Evolutionary conservation across 2,888 invertebrate species (phyloP), one percentile per base, ranked within the genome.

Genomic region (Anaspis maculata): DNA sequence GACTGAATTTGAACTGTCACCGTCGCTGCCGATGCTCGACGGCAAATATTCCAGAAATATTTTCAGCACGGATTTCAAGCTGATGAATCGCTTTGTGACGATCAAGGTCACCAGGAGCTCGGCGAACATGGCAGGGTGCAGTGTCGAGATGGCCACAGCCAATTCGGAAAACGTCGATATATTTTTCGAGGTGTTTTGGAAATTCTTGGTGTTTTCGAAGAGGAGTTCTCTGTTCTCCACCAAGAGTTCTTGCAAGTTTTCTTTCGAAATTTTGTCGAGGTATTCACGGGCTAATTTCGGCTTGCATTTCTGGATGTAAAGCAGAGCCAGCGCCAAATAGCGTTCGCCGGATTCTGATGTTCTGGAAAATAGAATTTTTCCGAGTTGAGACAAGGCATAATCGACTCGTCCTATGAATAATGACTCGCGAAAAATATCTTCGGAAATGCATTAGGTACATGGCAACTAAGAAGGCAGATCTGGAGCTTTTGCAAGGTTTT

Each of bases 21-120:
- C 55, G 56, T 71, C 66, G 54, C 71, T 50, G 2, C 78, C 78
- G 16, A 79, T 74, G 46, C 77, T 70, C n/a, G 76, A 74, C 3
- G 79, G 78, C 36, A 80, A 62, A 54, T 77, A 79, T 39, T 78
- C 78, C 34, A 79, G 56, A 49, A 79, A 79, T 7, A 77, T 67
- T 64, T 77, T 67, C 3, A 69, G 46, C 15, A 70, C 48, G 51
- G 68, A 68, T 37, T 67, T 64, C 30, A 73, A 50, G 11, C 61
- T 64, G 5, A 70, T 51, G 4, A 60, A 54, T 24, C 55, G 60
- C 13, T 64, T 63, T 16, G 67, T 61, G 23, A 57, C 49, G 15
- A 73, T 66, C n/a, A 74, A 51, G 27, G 55, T 54, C 4, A 70
- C 66, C 3, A 76, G 60, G 11, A 72, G 56, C 3, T 67, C 56